A percentile compares a stretch with the other conserved stretches of the same genome.
phyloP scores from a whole-genome alignment of 2,888 invertebrate genomes.

The Stenodema calcarata region DNA sequence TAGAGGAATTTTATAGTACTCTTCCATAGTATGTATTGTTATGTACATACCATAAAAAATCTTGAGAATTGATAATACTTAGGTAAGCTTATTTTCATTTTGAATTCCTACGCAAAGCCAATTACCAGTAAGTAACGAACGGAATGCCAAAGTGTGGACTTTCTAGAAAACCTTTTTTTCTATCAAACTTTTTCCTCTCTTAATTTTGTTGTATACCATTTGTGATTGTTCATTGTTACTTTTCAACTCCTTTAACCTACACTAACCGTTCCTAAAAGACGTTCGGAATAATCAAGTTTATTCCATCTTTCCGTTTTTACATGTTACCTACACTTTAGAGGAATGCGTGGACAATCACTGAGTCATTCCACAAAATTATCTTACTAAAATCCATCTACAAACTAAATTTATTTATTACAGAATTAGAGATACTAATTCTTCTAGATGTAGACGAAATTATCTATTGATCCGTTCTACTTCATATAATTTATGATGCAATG shows the following conservation, averaged over 20 bases:
- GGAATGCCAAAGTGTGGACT: not conserved
- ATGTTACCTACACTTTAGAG: not conserved
- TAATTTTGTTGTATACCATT: not conserved
- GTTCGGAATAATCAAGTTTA: not conserved
- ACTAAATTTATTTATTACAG: not conserved
- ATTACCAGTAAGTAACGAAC: not conserved
- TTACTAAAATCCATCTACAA: not conserved
- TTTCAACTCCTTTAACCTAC: not conserved
- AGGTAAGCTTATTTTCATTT: not conserved
- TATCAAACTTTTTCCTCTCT: not conserved
- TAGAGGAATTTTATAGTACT: not conserved
- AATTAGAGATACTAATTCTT: too few relatives aligned
- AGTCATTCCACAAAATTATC: slow-evolving; percentile 11
- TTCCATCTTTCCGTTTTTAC: not conserved
- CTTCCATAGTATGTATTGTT: not conserved
- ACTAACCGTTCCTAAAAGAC: too few relatives aligned
- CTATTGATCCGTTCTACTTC: not conserved
- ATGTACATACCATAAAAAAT: too few relatives aligned
- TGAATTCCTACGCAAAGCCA: slow-evolving; percentile 18
- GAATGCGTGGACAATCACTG: slow-evolving; percentile 27
- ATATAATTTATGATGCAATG: not conserved
- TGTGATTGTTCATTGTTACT: not conserved
- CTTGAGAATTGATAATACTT: not conserved
- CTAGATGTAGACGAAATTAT: not conserved
- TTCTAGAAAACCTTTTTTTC: too few relatives aligned